phyloP scores from a whole-genome alignment of 2,113 vertebrate species.

The Platanista minor region DNA sequence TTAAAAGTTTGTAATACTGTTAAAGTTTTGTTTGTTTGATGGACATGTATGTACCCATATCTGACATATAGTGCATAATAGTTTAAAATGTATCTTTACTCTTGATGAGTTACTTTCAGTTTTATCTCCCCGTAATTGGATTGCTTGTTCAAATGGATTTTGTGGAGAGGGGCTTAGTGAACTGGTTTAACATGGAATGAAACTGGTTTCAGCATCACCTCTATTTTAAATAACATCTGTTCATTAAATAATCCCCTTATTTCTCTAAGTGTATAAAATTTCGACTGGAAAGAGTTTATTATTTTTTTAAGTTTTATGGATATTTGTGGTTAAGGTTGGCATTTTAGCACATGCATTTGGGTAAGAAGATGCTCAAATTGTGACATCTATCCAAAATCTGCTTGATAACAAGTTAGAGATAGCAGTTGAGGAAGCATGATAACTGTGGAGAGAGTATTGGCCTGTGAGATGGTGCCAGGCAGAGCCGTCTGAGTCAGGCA shows the following conservation, averaged over 20 bases:
- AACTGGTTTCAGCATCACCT: not conserved
- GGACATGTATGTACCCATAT: not conserved
- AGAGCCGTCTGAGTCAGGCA: not conserved
- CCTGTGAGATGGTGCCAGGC: not conserved
- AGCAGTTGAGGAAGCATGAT: not conserved
- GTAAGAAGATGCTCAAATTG: not conserved
- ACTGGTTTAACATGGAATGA: not conserved
- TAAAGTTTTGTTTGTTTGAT: slow-evolving; percentile 13
- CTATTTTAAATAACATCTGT: not conserved
- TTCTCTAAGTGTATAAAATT: not conserved
- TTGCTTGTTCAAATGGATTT: not conserved
- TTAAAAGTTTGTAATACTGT: slow-evolving; percentile 29
- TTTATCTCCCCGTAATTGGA: slow-evolving; percentile 12
- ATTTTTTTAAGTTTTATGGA: not conserved
- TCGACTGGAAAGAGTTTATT: not conserved
- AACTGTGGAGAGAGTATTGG: not conserved
- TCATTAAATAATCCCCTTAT: not conserved
- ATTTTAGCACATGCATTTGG: not conserved
- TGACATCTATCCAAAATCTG: not conserved
- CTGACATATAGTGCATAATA: not conserved
- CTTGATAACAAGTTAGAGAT: fast-evolving
- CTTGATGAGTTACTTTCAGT: not conserved
- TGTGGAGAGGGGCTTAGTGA: not conserved
- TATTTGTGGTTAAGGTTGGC: not conserved
- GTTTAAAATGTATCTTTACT: not conserved